Evolutionary conservation across 2,797 vertebrate species (phyloP), one percentile per base, ranked within the genome.

Genomic region (Crocidura indochinensis): DNA sequence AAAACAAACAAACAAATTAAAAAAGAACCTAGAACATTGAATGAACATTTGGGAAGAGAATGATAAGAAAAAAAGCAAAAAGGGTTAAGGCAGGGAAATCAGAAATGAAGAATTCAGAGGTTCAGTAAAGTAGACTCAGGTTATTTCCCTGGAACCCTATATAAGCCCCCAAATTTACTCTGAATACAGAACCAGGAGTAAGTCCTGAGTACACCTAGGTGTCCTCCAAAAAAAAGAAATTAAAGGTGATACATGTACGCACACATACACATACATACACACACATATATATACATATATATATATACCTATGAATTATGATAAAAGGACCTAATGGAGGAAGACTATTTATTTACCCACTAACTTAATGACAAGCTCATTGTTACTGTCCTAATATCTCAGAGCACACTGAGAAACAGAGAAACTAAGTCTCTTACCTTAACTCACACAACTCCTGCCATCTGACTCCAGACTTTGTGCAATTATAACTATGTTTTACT

Each of bases 241-340:
- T 75, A 77, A 91, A 86, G 68, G 75, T 87, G 87, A 83, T 44
- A 67, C 44, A 76, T 44, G n/a, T n/a, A n/a, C n/a, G n/a, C n/a
- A n/a, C n/a, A n/a, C n/a, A n/a, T n/a, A n/a, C n/a, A n/a, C n/a
- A n/a, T n/a, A n/a, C n/a, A n/a, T n/a, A n/a, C n/a, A n/a, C n/a
- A n/a, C 17, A 75, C 51, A 78, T 44, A 26, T 64, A 38, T 0
- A 64, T 17, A 67, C 6, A 56, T 0, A 4, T 10, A 29, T 24
- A 22, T 64, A 31, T 38, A n/a, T 22, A 31, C 27, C 17, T 76
- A 11, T 27, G 4, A 24, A 72, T 11, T 22, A 65, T 31, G 17
- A 67, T 0, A 14, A 31, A 11, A 22, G 5, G 56, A 1, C 2
- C n/a, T 67, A 65, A 56, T 79, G 8, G 47, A 75, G 31, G 78